phyloP scores from a whole-genome alignment of 2,888 invertebrate genomes.

The Operophtera brumata region DNA sequence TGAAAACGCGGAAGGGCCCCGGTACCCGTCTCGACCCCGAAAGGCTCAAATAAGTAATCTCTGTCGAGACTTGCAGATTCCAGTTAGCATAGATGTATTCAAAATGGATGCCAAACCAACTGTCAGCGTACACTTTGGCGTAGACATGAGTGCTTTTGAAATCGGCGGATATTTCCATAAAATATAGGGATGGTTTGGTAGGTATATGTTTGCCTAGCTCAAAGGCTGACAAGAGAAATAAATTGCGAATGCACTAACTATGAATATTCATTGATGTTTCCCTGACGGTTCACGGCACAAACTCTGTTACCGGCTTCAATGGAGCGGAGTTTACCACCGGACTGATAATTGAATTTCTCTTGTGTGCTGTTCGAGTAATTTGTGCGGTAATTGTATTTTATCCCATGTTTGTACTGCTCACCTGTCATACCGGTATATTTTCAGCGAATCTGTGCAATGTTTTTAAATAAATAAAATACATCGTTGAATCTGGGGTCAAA shows the following conservation, averaged over 20 bases:
- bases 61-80: no score
- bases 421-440: not conserved
- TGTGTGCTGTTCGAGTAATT: conserved; percentile 27
- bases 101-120: conserved; percentile 2
- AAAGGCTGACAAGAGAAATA: conserved; percentile 24
- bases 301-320: conserved; percentile 47
- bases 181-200: no score
- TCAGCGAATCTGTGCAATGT: not conserved
- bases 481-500: not conserved
- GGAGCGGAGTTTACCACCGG: conserved; percentile 36
- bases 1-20: no score
- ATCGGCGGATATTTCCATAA: not conserved
- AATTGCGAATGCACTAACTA: conserved; percentile 33
- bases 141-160: not conserved
- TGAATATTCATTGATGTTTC: conserved; percentile 49
- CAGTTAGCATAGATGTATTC: not conserved
- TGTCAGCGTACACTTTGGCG: not conserved
- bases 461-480: not conserved
- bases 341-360: conserved; percentile 41
- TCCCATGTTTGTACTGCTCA: conserved; percentile 9
- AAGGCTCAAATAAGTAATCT: no score
- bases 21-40: no score
- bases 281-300: conserved; percentile 37
- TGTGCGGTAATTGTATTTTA: conserved; percentile 33
- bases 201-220: conserved; percentile 4